Evolutionary conservation across 2,797 vertebrate species (phyloP).

Genomic region (Hydrocynus forskahlii): DNA sequence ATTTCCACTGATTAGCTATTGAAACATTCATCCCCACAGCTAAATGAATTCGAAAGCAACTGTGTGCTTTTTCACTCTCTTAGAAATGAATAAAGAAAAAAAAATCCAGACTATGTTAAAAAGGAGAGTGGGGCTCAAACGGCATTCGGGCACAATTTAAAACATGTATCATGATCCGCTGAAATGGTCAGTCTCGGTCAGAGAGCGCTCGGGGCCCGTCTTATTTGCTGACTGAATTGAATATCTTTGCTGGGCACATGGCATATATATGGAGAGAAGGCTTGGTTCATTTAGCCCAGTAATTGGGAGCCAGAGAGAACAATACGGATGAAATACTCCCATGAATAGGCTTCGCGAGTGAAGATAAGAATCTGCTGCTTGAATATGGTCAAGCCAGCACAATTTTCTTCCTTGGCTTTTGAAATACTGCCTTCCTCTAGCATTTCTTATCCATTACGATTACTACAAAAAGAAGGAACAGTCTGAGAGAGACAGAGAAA

Average conservation of each 20-base stretch:
- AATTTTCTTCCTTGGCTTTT: constrained; percentile 54
- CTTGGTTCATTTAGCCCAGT: constrained; percentile 74
- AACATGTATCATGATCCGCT: constrained; percentile 55
- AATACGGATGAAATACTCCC: constrained; percentile 64
- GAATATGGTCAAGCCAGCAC: constrained; percentile 55
- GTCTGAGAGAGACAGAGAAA: background rate
- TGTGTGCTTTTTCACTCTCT: constrained; percentile 20
- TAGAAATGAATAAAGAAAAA: constrained; percentile 29
- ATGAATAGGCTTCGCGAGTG: constrained; percentile 64
- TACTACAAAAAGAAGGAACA: constrained; percentile 39
- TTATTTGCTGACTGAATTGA: constrained; percentile 68
- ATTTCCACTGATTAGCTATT: constrained; percentile 18
- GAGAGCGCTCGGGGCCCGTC: constrained; percentile 49
- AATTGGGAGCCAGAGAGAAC: constrained; percentile 68
- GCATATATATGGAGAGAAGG: constrained; percentile 69
- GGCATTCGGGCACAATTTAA: constrained; percentile 40
- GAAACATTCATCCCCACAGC: constrained; percentile 28
- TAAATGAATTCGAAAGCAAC: constrained; percentile 42
- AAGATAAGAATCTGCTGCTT: constrained; percentile 73
- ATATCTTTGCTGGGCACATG: constrained; percentile 70
- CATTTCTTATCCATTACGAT: constrained; percentile 18
- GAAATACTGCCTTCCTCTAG: constrained; percentile 10
- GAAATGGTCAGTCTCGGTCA: constrained; percentile 40
- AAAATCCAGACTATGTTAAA: background rate
- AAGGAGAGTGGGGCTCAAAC: background rate